A percentile compares a stretch with the other conserved stretches of the same genome.
phyloP scores from a whole-genome alignment of 2,888 invertebrate species.

The Lasioglossum vierecki region DNA sequence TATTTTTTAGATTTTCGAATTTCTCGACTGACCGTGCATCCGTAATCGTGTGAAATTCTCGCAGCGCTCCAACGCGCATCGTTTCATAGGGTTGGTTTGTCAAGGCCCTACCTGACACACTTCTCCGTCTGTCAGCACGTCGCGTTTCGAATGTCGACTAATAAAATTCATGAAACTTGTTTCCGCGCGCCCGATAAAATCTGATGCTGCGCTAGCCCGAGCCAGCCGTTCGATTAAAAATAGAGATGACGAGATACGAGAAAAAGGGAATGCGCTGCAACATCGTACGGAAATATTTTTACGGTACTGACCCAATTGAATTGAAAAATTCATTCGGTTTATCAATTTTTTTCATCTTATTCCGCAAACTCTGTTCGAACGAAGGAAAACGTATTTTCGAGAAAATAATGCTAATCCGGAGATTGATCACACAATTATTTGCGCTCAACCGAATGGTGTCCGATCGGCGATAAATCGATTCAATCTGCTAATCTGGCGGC shows the following conservation, averaged over 20 bases:
- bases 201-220: not conserved
- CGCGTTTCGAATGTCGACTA: conserved; percentile 52
- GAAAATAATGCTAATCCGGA: not conserved
- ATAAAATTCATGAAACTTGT: conserved; percentile 61
- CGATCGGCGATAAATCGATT: not conserved
- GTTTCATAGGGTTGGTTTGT: conserved; percentile 72
- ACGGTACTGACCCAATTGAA: not conserved
- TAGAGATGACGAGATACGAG: not conserved
- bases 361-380: not conserved
- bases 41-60: conserved; percentile 46
- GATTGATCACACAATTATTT: not conserved
- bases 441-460: not conserved
- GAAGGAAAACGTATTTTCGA: not conserved
- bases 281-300: not conserved
- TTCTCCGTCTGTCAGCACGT: conserved; percentile 57
- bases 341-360: not conserved
- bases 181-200: conserved; percentile 36
- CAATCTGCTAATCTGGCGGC: not conserved
- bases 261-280: not conserved
- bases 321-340: not conserved
- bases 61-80: conserved; percentile 66
- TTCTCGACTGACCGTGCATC: not conserved
- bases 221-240: conserved; percentile 31
- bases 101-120: conserved; percentile 51
- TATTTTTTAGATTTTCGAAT: not conserved